These are phyloP conservation scores for Scaptomyza hsui DNA, from an alignment of 1,140 invertebrate species.

Conservation along the genomic window DNA sequence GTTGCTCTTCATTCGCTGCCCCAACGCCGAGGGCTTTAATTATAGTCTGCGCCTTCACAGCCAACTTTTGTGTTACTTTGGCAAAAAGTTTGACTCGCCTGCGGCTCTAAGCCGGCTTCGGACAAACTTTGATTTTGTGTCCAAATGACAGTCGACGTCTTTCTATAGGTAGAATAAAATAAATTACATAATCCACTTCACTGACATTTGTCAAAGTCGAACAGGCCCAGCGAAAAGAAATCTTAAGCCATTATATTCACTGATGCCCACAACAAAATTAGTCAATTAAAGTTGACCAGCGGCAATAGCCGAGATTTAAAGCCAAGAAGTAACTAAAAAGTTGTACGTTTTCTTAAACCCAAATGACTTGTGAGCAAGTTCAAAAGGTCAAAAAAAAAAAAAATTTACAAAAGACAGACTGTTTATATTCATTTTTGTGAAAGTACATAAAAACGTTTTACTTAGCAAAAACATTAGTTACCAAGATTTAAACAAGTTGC, in stretches of 20 bases:
- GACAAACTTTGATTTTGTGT: slow-evolving; percentile 48
- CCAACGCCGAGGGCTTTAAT: slow-evolving; percentile 43
- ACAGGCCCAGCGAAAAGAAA: neutral
- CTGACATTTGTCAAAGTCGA: slow-evolving; percentile 69
- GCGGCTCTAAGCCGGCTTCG: slow-evolving; percentile 32
- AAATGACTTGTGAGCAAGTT: no score
- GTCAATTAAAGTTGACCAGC: slow-evolving; percentile 9
- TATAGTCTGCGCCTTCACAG: slow-evolving; percentile 44
- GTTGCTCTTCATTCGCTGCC: slow-evolving; percentile 44
- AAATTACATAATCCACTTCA: slow-evolving; percentile 72
- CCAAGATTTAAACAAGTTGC: no score
- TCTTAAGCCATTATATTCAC: slow-evolving; percentile 42
- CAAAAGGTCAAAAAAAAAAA: no score
- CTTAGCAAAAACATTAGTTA: neutral
- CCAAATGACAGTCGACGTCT: slow-evolving; percentile 30
- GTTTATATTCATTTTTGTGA: slow-evolving; percentile 34
- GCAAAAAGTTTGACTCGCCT: slow-evolving; percentile 53
- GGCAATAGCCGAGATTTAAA: neutral
- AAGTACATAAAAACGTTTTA: slow-evolving; percentile 60
- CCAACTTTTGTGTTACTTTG: slow-evolving; percentile 54
- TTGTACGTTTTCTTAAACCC: no score
- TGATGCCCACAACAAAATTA: slow-evolving; percentile 8
- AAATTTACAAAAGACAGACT: neutral
- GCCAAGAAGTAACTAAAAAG: no score
- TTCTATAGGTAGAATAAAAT: slow-evolving; percentile 49